Evolutionary conservation across 2,888 invertebrate genomes (phyloP), one percentile per base, ranked within the genome.

Genomic region (Acleris cristana): DNA sequence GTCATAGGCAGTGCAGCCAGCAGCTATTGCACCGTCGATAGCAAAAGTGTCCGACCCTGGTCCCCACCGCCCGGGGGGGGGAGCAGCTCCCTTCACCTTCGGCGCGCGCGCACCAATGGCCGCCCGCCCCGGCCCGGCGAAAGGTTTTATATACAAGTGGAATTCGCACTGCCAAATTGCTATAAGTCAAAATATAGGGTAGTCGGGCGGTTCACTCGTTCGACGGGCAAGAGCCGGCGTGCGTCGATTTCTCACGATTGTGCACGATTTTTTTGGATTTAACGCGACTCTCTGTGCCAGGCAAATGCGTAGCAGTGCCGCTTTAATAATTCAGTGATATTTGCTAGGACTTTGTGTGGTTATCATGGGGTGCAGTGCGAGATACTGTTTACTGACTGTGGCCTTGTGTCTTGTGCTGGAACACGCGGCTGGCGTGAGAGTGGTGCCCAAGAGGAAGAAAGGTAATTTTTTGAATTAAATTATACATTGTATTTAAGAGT

Each of bases 71-170:
- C 71, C 66, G 76, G 77, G 34, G 77, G 83, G 82, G 82, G 81
- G 75, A 75, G 73, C 88, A 87, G 81, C 85, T 89, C 86, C 89
- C 89, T 89, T 90, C 89, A 86, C 90, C 91, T 89, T 88, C 87
- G 87, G 85, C 85, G 84, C 79, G 76, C 71, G 79, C 77, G 76
- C 78, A 87, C 93, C 93, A 93, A 93, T 93, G 86, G 85, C 86
- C 87, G 88, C 81, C 82, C 86, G 88, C 87, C 83, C 85, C 86
- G 84, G 88, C 85, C 91, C 90, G 92, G 94, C 93, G 92, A 94
- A 94, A 94, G 94, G 94, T 94, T 94, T 94, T 94, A 94, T 94
- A 94, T 94, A 94, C 92, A 90, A 92, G 92, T 93, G 87, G 93
- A 93, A 92, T 93, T 93, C 87, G 93, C 93, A 91, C 89, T 87